Evolutionary conservation across 2,888 invertebrate species (phyloP).

Genomic region (Phortica okadai): DNA sequence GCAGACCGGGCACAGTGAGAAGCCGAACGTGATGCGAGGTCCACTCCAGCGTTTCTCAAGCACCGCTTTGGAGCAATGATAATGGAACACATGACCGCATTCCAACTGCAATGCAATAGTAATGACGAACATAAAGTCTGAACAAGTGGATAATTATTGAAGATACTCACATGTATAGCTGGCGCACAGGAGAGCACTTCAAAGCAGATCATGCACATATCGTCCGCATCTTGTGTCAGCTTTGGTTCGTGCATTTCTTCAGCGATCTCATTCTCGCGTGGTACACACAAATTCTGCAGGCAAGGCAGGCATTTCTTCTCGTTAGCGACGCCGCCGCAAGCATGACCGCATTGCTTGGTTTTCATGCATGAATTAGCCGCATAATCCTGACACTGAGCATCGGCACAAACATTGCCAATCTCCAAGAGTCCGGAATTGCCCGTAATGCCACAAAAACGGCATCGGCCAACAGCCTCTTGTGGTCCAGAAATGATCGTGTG

Average conservation of each 20-base stretch:
- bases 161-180: slow-evolving; percentile 84
- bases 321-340: slow-evolving; percentile 94
- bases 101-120: slow-evolving; percentile 80
- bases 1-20: slow-evolving; percentile 97
- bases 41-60: slow-evolving; percentile 94
- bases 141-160: too few relatives aligned
- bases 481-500: slow-evolving; percentile 77
- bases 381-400: slow-evolving; percentile 92
- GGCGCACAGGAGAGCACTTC: slow-evolving; percentile 97
- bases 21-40: slow-evolving; percentile 96
- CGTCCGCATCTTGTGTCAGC: slow-evolving; percentile 96
- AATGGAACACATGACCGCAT: slow-evolving; percentile 97
- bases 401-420: slow-evolving; percentile 95
- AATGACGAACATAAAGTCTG: too few relatives aligned
- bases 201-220: slow-evolving; percentile 99
- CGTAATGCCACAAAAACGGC: slow-evolving; percentile 93
- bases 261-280: slow-evolving; percentile 72
- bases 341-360: slow-evolving; percentile 90
- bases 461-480: slow-evolving; percentile 82
- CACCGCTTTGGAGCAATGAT: slow-evolving; percentile 92
- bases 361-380: slow-evolving; percentile 85
- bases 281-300: slow-evolving; percentile 87
- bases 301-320: slow-evolving; percentile 93
- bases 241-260: slow-evolving; percentile 75
- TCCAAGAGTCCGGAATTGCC: slow-evolving; percentile 90